Conservation (phyloP, 2,888 invertebrate species). For the Ophion ventricosus region DNA sequence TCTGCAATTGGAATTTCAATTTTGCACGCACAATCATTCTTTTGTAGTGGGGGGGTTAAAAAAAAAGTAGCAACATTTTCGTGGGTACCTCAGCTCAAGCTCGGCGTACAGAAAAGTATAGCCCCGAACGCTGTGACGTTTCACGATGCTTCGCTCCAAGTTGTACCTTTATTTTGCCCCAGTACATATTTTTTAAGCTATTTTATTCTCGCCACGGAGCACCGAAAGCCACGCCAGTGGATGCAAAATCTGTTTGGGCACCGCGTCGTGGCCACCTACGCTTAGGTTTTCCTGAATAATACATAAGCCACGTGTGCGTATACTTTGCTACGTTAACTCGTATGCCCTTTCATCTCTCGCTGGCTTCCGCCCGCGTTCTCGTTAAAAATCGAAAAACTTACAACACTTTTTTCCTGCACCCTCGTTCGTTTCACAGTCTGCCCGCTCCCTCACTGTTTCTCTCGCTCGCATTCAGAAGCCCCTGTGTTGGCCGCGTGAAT, state of each 20-base stretch:
- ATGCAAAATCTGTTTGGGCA: constrained; percentile 33
- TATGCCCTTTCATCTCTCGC: not conserved
- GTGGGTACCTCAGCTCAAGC: not conserved
- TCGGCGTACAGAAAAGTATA: not conserved
- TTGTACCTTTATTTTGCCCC: constrained; percentile 7
- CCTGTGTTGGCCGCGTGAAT: constrained; percentile 68
- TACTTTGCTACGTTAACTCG: constrained; percentile 1
- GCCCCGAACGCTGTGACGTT: not conserved
- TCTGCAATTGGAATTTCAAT: not conserved
- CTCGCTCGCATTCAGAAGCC: constrained; percentile 32
- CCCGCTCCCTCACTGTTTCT: constrained; percentile 34
- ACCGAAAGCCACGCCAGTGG: constrained; percentile 21
- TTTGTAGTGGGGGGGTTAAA: not conserved
- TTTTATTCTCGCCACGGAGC: constrained; percentile 1
- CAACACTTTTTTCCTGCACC: constrained; percentile 31
- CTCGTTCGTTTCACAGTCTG: constrained; percentile 6
- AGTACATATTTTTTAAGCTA: not conserved
- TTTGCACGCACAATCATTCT: not conserved
- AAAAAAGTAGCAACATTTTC: not conserved
- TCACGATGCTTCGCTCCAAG: not conserved
- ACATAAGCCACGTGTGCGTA: constrained; percentile 55
- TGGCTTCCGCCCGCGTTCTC: not conserved
- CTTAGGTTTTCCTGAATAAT: constrained; percentile 65
- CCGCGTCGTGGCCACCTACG: constrained; percentile 46
- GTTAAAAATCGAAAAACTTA: constrained; percentile 62